Conservation (phyloP, 30 jellyfish, hydroid and myxozoan genomes). For the Aurelia aurita complex sp. Pacific region DNA sequence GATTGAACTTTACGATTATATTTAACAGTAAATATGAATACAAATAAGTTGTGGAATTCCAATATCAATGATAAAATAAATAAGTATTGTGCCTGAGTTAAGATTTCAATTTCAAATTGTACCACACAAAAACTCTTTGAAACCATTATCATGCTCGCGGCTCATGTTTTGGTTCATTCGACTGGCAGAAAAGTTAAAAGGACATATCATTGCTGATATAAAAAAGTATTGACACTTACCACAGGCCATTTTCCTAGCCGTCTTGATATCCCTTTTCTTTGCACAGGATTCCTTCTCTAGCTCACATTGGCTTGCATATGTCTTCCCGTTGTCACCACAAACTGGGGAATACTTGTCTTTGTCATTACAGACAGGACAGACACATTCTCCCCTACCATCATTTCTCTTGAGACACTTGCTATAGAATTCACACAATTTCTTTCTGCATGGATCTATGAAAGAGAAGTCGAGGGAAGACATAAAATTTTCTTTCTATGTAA, state of each 20-base stretch:
- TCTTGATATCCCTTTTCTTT: not conserved
- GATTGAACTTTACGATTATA: too few relatives aligned
- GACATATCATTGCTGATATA: too few relatives aligned
- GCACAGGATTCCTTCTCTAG: slow-evolving; percentile 40
- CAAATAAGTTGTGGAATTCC: too few relatives aligned
- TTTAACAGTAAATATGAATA: too few relatives aligned
- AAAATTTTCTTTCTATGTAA: too few relatives aligned
- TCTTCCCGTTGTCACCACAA: slow-evolving; percentile 30
- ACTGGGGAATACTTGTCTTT: slow-evolving; percentile 27
- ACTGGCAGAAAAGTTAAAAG: not conserved
- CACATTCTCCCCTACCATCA: slow-evolving; percentile 36
- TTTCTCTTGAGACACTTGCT: slow-evolving; percentile 13
- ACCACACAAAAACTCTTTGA: too few relatives aligned
- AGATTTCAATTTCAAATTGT: too few relatives aligned
- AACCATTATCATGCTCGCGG: too few relatives aligned
- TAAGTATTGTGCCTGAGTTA: too few relatives aligned
- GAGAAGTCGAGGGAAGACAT: not conserved
- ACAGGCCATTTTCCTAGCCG: slow-evolving; percentile 34
- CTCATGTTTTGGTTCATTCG: too few relatives aligned
- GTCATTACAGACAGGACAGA: slow-evolving; percentile 62
- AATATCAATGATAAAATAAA: too few relatives aligned
- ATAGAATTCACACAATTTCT: slow-evolving; percentile 3
- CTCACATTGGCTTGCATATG: too few relatives aligned
- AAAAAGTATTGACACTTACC: slow-evolving; percentile 27
- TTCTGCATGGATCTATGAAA: slow-evolving; percentile 41